These are phyloP conservation scores for Lasioglossum marginatum DNA, from an alignment of 2,888 invertebrate genomes.

Conservation along the genomic window DNA sequence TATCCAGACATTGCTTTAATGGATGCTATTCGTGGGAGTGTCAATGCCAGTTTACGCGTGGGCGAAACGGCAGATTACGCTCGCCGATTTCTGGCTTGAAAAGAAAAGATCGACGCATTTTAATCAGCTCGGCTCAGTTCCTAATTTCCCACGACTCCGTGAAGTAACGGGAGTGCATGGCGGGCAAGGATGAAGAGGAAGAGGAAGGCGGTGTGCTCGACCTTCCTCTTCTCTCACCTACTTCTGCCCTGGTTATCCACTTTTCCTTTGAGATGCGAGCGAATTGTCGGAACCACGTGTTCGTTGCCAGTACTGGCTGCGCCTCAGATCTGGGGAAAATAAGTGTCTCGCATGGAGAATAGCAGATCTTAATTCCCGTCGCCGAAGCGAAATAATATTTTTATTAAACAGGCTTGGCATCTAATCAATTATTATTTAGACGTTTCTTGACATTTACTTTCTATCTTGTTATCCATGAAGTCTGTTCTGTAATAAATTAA, in stretches of 20 bases:
- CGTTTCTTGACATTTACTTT: no score
- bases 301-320: neutral
- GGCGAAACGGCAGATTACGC: neutral
- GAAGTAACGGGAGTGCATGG: constrained; percentile 67
- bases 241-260: constrained; percentile 76
- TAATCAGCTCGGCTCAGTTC: constrained; percentile 76
- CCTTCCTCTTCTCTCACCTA: constrained; percentile 67
- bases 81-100: constrained; percentile 60
- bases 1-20: neutral
- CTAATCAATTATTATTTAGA: neutral
- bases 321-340: neutral
- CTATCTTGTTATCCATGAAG: no score
- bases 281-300: constrained; percentile 50
- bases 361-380: neutral
- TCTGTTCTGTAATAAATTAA: neutral
- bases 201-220: constrained; percentile 50
- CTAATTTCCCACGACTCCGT: constrained; percentile 79
- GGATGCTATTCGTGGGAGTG: neutral
- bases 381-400: neutral
- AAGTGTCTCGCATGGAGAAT: neutral
- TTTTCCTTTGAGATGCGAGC: constrained; percentile 66
- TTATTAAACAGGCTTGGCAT: neutral
- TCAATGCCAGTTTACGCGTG: neutral
- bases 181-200: constrained; percentile 53
- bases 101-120: constrained; percentile 74